These are phyloP conservation scores for Rhingia rostrata DNA, from an alignment of 2,888 invertebrate genomes.

Conservation along the genomic window DNA sequence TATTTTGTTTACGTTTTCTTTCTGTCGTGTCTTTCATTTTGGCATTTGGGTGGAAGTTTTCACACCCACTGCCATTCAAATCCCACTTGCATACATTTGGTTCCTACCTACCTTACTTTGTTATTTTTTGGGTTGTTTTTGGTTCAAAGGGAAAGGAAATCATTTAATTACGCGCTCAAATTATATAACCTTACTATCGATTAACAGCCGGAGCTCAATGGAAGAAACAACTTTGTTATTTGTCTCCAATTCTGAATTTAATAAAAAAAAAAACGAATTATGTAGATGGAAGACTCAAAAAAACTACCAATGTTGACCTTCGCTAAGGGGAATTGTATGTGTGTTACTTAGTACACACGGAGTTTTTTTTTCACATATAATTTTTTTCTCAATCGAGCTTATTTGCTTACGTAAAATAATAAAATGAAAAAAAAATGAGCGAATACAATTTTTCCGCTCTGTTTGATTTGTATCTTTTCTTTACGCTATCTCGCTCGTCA, in stretches of 20 bases:
- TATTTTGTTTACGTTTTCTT: neutral
- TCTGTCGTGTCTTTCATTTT: neutral
- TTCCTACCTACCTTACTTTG: neutral
- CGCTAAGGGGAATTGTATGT: slow-evolving; percentile 27
- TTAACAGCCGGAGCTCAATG: slow-evolving; percentile 1
- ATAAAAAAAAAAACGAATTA: slow-evolving; percentile 22
- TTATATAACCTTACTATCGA: slow-evolving; percentile 42
- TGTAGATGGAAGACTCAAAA: neutral
- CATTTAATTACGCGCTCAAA: slow-evolving; percentile 43
- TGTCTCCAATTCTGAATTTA: slow-evolving; percentile 16
- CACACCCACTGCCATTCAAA: too few relatives aligned
- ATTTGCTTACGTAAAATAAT: slow-evolving; percentile 19
- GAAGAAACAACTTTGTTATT: neutral
- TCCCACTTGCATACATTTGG: neutral
- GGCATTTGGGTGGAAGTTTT: too few relatives aligned
- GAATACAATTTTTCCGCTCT: slow-evolving; percentile 1
- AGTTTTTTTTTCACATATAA: slow-evolving; percentile 14
- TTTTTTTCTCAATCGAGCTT: too few relatives aligned
- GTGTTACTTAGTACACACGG: slow-evolving; percentile 21
- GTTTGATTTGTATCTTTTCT: slow-evolving; percentile 8
- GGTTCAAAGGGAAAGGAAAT: neutral
- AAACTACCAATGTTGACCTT: slow-evolving; percentile 49
- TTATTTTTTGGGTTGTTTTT: slow-evolving; percentile 1
- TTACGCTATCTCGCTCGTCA: slow-evolving; percentile 7
- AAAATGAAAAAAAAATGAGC: slow-evolving; percentile 4